Evolutionary conservation across 2,888 invertebrate genomes (phyloP).

Genomic region (Cryptocephalus moraei): DNA sequence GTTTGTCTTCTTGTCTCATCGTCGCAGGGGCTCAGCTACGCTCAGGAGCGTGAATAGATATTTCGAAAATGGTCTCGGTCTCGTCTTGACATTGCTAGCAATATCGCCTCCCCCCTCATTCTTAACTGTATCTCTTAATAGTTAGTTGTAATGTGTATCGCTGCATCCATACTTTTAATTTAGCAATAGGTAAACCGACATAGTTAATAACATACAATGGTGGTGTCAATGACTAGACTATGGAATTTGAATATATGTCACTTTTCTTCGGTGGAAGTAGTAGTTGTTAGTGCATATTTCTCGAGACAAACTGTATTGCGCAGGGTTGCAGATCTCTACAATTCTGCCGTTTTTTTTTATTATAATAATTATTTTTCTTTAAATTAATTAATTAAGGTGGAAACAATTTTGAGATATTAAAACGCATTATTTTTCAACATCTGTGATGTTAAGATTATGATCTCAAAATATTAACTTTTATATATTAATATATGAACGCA

Average conservation of each 20-base stretch:
- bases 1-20: constrained; percentile 9
- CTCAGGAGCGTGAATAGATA: too few species aligned
- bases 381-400: too few species aligned
- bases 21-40: too few species aligned
- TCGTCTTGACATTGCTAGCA: constrained; percentile 3
- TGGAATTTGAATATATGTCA: too few species aligned
- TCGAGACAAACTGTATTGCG: constrained; percentile 11
- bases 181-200: too few species aligned
- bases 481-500: constrained; percentile 20
- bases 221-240: too few species aligned
- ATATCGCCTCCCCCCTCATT: constrained; percentile 1
- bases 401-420: constrained; percentile 21
- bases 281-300: too few species aligned
- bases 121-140: too few species aligned
- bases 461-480: constrained; percentile 30
- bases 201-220: too few species aligned
- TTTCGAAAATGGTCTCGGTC: neutral
- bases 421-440: constrained; percentile 42
- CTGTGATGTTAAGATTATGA: constrained; percentile 59
- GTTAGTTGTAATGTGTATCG: too few species aligned
- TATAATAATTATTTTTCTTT: neutral
- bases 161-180: too few species aligned
- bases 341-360: constrained; percentile 21
- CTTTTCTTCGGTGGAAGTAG: neutral
- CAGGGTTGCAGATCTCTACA: constrained; percentile 24